Evolutionary conservation across 2,113 vertebrate genomes (phyloP).

Genomic region (Leucopsar rothschildi): DNA sequence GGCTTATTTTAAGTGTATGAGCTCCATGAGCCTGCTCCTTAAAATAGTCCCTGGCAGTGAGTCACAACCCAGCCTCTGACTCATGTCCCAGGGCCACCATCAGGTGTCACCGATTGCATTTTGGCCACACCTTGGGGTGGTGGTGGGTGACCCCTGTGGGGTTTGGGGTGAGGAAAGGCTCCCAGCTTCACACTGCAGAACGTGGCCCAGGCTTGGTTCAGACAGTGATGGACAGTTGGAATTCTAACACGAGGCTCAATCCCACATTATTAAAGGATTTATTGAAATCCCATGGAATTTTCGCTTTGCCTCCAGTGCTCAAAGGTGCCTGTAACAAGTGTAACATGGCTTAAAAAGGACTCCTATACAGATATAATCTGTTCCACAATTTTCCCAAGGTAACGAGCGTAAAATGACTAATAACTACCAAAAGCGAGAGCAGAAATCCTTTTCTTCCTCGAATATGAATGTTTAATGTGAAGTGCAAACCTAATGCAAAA

Average conservation of each 20-base stretch:
- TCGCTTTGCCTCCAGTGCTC: neutral
- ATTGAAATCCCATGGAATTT: neutral
- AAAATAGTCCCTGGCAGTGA: slow-evolving; percentile 9
- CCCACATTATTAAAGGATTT: neutral
- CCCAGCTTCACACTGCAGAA: neutral
- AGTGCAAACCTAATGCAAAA: slow-evolving; percentile 12
- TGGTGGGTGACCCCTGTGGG: neutral
- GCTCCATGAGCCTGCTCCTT: neutral
- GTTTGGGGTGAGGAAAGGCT: neutral
- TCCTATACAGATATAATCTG: neutral
- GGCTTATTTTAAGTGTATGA: neutral
- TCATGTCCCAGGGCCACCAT: neutral
- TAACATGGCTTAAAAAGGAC: neutral
- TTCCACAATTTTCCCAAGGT: neutral
- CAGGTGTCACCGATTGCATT: neutral
- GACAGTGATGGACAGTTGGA: neutral
- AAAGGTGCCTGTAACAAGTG: neutral
- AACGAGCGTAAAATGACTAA: neutral
- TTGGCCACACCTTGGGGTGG: fast-evolving
- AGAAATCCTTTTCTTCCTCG: slow-evolving; percentile 18
- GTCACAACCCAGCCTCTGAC: neutral
- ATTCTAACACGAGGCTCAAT: neutral
- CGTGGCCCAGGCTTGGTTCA: neutral
- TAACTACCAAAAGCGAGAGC: neutral
- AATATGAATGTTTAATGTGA: slow-evolving; percentile 19